These are phyloP conservation scores for Xiphorhynchus elegans DNA, from an alignment of 2,113 vertebrate species.

Conservation along the genomic window DNA sequence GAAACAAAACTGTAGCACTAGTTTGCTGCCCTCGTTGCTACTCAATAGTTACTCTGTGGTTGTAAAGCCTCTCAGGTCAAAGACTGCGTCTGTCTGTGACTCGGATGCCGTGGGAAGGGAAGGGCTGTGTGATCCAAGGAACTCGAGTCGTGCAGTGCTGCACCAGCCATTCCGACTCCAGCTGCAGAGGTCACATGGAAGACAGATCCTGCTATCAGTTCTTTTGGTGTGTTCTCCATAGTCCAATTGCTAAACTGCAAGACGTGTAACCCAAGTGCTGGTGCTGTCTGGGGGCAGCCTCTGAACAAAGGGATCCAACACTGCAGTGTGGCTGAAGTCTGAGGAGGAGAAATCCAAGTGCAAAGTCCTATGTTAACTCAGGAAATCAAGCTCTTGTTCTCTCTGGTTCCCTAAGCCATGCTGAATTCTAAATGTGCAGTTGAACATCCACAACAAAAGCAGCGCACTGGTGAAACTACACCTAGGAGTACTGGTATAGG, in stretches of 20 bases:
- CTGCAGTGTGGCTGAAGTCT: slow-evolving; percentile 3
- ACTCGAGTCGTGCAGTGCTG: not conserved
- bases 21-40: slow-evolving; percentile 22
- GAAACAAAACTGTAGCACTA: slow-evolving; percentile 34
- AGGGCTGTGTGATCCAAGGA: not conserved
- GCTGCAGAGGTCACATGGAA: not conserved
- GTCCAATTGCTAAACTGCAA: not conserved
- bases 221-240: not conserved
- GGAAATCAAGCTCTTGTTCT: slow-evolving; percentile 62
- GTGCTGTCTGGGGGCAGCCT: not conserved
- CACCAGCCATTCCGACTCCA: not conserved
- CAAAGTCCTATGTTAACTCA: slow-evolving; percentile 51
- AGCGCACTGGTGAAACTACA: slow-evolving; percentile 15
- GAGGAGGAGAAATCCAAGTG: not conserved
- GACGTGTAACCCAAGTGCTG: not conserved
- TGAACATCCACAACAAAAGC: slow-evolving; percentile 32
- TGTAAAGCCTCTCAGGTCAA: slow-evolving; percentile 55
- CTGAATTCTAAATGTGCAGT: slow-evolving; percentile 38
- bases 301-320: slow-evolving; percentile 1
- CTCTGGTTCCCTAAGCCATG: slow-evolving; percentile 61
- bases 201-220: not conserved
- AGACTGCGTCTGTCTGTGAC: not conserved
- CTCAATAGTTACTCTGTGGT: slow-evolving; percentile 28
- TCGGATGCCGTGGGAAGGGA: not conserved
- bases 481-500: slow-evolving; percentile 60